These are phyloP conservation scores for Helicorthomorpha holstii DNA, from an alignment of 1,140 invertebrate species.

Conservation along the genomic window DNA sequence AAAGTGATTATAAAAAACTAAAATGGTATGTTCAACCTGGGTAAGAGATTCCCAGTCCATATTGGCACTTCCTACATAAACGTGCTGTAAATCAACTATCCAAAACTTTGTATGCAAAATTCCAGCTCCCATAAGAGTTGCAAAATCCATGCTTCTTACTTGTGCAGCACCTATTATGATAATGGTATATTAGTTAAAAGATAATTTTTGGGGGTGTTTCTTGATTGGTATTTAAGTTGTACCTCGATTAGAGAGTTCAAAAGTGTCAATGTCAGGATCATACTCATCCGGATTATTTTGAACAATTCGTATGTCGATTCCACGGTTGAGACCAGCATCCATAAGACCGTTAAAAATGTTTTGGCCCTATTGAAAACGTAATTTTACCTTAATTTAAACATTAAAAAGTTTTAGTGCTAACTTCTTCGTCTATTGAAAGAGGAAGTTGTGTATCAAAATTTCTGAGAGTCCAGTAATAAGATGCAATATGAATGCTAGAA, in stretches of 20 bases:
- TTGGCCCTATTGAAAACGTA: slow-evolving; percentile 46
- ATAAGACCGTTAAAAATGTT: slow-evolving; percentile 59
- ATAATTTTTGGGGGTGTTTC: background rate
- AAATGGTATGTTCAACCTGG: slow-evolving; percentile 39
- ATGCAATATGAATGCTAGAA: slow-evolving; percentile 66
- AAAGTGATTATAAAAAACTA: background rate
- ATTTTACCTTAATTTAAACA: background rate
- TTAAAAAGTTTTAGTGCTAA: too few species aligned
- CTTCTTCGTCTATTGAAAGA: background rate
- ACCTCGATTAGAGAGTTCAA: slow-evolving; percentile 22
- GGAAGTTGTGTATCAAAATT: slow-evolving; percentile 36
- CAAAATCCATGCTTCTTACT: slow-evolving; percentile 73
- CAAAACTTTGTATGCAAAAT: slow-evolving; percentile 89
- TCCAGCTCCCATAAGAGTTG: slow-evolving; percentile 65
- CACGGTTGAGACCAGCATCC: slow-evolving; percentile 46
- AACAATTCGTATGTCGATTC: slow-evolving; percentile 64
- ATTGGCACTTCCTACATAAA: slow-evolving; percentile 40
- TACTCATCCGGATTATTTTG: slow-evolving; percentile 56
- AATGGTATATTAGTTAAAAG: slow-evolving; percentile 3
- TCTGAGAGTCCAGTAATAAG: slow-evolving; percentile 76
- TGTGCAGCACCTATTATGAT: slow-evolving; percentile 28
- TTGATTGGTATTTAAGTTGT: background rate
- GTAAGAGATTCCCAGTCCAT: slow-evolving; percentile 76
- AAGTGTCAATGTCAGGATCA: slow-evolving; percentile 58
- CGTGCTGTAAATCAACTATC: slow-evolving; percentile 50